phyloP scores from a whole-genome alignment of 2,113 vertebrate genomes.

The Pseudopodoces humilis region DNA sequence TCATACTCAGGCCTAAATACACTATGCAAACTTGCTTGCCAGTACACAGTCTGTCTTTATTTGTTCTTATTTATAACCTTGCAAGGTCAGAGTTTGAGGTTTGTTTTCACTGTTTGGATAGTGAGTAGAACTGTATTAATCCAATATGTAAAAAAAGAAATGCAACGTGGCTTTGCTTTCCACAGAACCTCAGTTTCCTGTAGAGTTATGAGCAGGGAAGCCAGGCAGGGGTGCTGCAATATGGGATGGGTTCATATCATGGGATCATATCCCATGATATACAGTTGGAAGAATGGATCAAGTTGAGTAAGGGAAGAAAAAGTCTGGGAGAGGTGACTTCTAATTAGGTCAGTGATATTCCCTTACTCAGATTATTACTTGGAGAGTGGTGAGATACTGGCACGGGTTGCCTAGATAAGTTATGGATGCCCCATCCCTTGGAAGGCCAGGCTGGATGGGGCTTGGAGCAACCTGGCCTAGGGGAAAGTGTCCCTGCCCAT shows the following conservation, averaged over 20 bases:
- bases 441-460: not conserved
- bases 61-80: conserved; percentile 5
- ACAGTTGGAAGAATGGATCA: not conserved
- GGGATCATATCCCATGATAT: too few relatives aligned
- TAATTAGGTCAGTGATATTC: not conserved
- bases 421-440: not conserved
- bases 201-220: not conserved
- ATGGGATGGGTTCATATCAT: not conserved
- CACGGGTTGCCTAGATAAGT: not conserved
- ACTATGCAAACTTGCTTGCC: not conserved
- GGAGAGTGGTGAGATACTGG: not conserved
- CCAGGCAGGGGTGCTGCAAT: not conserved
- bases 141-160: not conserved
- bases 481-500: not conserved
- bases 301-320: not conserved
- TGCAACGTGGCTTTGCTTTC: not conserved
- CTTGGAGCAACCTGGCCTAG: not conserved
- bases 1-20: not conserved
- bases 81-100: not conserved
- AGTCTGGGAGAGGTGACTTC: not conserved
- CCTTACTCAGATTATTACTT: not conserved
- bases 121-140: not conserved
- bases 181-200: not conserved
- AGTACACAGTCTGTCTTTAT: not conserved
- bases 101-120: conserved; percentile 7